These are phyloP conservation scores for Sebastes trivittatus DNA, from an alignment of 2,797 vertebrate species.

Conservation along the genomic window DNA sequence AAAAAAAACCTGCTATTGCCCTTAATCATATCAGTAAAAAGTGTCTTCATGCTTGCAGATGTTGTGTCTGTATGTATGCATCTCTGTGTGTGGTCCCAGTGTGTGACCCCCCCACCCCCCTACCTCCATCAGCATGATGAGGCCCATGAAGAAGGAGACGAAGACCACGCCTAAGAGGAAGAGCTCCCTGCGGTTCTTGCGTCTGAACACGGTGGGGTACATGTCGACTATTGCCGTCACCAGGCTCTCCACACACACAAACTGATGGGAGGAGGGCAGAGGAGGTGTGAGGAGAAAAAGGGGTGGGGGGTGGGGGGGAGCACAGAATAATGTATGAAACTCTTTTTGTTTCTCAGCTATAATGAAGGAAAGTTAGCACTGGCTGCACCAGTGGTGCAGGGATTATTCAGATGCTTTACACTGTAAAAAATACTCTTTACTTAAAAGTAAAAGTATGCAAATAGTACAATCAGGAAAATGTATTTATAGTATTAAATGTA, in stretches of 20 bases:
- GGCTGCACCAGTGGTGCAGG: background rate
- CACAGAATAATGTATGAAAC: background rate
- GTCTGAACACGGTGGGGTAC: slow-evolving; percentile 89
- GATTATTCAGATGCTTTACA: background rate
- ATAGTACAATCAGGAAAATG: background rate
- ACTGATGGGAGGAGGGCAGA: slow-evolving; percentile 71
- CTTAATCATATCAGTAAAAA: background rate
- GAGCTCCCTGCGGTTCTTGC: slow-evolving; percentile 89
- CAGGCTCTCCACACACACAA: slow-evolving; percentile 92
- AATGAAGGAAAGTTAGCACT: background rate
- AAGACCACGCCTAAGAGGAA: slow-evolving; percentile 86
- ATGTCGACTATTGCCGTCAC: slow-evolving; percentile 92
- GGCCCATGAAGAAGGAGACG: slow-evolving; percentile 88
- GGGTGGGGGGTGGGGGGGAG: background rate
- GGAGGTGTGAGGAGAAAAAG: background rate
- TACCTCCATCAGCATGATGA: slow-evolving; percentile 95
- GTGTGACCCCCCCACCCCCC: background rate
- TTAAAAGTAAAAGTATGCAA: background rate
- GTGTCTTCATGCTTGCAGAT: background rate
- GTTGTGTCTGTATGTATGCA: background rate
- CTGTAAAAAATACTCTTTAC: too few species aligned
- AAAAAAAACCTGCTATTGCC: background rate
- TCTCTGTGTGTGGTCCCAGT: slow-evolving; percentile 14
- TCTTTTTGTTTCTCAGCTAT: background rate
- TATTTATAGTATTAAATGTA: background rate